A percentile compares a stretch with the other conserved stretches of the same genome.
These are phyloP conservation scores for Acrocephalus arundinaceus DNA, from an alignment of 2,113 vertebrate species.

Conservation along the genomic window DNA sequence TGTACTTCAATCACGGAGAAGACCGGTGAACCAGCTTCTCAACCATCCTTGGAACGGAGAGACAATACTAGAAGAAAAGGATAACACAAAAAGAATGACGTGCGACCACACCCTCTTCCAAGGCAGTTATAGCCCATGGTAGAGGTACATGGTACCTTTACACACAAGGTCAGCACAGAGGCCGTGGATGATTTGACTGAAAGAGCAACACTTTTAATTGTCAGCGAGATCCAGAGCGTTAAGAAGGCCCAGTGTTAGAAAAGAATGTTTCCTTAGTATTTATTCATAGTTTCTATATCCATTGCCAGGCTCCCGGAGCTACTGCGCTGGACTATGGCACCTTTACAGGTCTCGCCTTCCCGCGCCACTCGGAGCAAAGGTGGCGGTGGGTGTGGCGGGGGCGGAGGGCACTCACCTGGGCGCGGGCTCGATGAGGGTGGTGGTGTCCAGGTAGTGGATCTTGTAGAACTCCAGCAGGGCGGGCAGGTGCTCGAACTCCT, in stretches of 20 bases:
- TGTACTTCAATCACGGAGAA: neutral
- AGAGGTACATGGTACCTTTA: neutral
- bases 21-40: neutral
- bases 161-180: neutral
- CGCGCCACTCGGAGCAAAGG: neutral
- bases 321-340: neutral
- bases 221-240: neutral
- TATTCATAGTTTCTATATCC: rapidly evolving
- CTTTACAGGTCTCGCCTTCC: neutral
- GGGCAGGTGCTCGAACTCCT: conserved; percentile 93
- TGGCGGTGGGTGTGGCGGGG: neutral
- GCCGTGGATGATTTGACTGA: rapidly evolving
- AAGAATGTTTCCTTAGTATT: neutral
- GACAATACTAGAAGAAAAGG: neutral
- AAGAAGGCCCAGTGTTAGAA: neutral
- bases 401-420: conserved; percentile 81
- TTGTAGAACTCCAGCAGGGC: conserved; percentile 98
- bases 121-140: neutral
- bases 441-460: conserved; percentile 99
- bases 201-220: neutral
- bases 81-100: conserved; percentile 2
- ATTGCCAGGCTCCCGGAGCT: neutral
- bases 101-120: conserved; percentile 26
- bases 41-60: neutral
- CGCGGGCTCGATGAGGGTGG: conserved; percentile 95